Percentiles rank a stretch among this genome's conserved stretches.
Conservation (phyloP, 2,888 invertebrate genomes). For the Magallana nippona region DNA sequence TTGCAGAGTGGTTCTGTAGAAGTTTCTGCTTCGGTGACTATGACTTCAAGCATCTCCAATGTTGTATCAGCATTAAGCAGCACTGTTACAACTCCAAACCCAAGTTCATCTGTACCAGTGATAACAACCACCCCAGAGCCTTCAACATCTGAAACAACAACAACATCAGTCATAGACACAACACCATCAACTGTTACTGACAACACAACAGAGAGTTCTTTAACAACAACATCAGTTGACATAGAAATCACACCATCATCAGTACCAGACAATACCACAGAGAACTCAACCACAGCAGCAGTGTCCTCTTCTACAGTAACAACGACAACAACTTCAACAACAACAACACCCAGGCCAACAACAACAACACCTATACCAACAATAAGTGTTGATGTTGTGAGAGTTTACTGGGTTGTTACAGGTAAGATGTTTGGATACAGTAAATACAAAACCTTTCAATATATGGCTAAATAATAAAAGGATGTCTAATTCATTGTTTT, state of each 20-base stretch:
- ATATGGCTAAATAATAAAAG: too few relatives aligned
- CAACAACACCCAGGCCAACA: conserved; percentile 44
- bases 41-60: background rate
- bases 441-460: background rate
- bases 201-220: background rate
- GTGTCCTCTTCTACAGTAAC: background rate
- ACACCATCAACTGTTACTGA: conserved; percentile 2
- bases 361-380: conserved; percentile 45
- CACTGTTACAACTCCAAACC: background rate
- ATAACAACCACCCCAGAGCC: background rate
- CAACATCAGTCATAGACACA: background rate
- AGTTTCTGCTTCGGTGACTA: background rate
- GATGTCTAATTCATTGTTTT: background rate
- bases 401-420: conserved; percentile 59
- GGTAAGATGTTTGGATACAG: conserved; percentile 48
- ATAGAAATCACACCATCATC: background rate
- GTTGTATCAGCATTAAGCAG: background rate
- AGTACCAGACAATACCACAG: background rate
- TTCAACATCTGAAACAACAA: background rate
- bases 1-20: background rate
- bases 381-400: conserved; percentile 52
- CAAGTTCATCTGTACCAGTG: background rate
- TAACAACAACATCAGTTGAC: background rate
- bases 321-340: conserved; percentile 1
- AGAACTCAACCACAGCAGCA: conserved; percentile 11